Conservation (phyloP, 2,113 vertebrate genomes). For the Larimichthys crocea region DNA sequence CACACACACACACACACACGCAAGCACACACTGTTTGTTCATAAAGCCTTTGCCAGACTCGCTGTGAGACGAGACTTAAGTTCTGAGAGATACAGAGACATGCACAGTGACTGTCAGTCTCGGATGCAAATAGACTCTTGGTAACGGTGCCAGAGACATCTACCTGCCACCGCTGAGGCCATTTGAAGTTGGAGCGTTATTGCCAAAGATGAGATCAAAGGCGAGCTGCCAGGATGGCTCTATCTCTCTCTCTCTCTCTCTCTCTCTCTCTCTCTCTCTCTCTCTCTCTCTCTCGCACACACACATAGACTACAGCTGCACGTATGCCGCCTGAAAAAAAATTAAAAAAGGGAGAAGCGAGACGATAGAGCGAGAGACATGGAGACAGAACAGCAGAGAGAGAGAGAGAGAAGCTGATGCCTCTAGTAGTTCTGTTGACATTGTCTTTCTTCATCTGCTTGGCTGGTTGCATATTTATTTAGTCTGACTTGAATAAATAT, state of each 20-base stretch:
- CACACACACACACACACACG: not conserved
- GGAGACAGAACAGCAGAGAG: not conserved
- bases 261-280: conserved; percentile 35
- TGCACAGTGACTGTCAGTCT: conserved; percentile 46
- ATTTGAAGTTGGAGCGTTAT: conserved; percentile 68
- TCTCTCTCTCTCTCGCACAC: conserved; percentile 14
- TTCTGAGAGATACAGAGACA: conserved; percentile 36
- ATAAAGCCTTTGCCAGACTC: conserved; percentile 28
- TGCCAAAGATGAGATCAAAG: conserved; percentile 72
- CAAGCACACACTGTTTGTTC: conserved; percentile 7
- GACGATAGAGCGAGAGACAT: not conserved
- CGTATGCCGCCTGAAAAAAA: conserved; percentile 13
- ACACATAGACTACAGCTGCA: conserved; percentile 10
- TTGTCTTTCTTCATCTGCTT: conserved; percentile 54
- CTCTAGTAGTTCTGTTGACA: conserved; percentile 63
- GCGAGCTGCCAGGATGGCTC: conserved; percentile 47
- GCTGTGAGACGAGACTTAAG: conserved; percentile 29
- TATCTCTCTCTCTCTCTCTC: conserved; percentile 23
- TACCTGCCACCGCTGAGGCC: conserved; percentile 62
- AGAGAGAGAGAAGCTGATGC: conserved; percentile 29
- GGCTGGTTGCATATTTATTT: conserved; percentile 53
- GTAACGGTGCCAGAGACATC: conserved; percentile 49
- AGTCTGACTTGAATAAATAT: conserved; percentile 45
- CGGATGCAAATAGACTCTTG: conserved; percentile 57
- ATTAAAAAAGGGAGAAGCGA: not conserved